Evolutionary conservation across 2,797 vertebrate genomes (phyloP), one percentile per base, ranked within the genome.

Genomic region (Alcedo quadribrachys): DNA sequence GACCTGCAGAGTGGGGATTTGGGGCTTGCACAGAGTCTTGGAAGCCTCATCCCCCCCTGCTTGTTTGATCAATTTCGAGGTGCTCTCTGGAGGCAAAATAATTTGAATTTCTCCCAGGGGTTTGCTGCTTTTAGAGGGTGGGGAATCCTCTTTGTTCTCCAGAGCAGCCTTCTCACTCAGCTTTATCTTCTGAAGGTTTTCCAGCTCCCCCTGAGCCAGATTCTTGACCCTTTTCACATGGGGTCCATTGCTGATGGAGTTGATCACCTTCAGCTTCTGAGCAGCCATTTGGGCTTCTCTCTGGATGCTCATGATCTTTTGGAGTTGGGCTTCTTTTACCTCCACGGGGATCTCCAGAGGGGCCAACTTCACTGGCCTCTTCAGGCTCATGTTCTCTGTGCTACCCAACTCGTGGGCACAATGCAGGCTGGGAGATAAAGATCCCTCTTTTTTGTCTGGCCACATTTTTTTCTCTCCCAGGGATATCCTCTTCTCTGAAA

Each of bases 281-380:
- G 96, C 86, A 53, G 90, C 91, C 46, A 92, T 80, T 86, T 96
- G 97, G 33, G 60, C 85, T 45, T 97, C 97, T 35, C 95, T 95
- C 81, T 97, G 96, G 21, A 96, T 75, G 21, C 86, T 94, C 94
- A 96, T 97, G 8, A 98, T 97, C 87, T 98, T 98, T 82, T 98
- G 95, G 75, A 92, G 97, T 76, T 98, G 98, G 32, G 97, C 96
- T 87, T 98, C 97, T 89, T 95, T 97, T 13, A 97, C 96, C 32
- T 98, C 97, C 77, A 97, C 87, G 2, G 98, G 96, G 50, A 98
- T 97, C 37, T 98, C 97, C 80, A 98, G 94, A 2, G 98, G 98
- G 57, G 98, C 97, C 37, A 98, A 82, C 85, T 97, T 98, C 68
- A 97, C 90, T 2, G 98, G 98, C 28, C 97, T 97, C 42, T 97